phyloP scores from a whole-genome alignment of 2,888 invertebrate genomes.

The Miltochrista miniata region DNA sequence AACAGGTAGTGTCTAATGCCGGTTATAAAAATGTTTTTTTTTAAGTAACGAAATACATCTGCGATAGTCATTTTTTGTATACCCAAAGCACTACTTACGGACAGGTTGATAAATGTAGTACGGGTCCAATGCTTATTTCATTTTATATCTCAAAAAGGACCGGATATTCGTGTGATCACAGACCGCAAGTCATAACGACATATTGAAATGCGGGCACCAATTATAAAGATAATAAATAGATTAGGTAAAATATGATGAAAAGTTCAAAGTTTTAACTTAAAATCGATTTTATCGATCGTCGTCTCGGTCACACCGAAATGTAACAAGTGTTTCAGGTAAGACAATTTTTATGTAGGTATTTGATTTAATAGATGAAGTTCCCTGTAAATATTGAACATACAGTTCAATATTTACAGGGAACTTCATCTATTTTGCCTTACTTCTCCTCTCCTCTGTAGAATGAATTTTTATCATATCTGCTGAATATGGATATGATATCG shows the following conservation, averaged over 20 bases:
- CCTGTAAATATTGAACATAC: no score
- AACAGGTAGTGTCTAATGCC: slow-evolving; percentile 73
- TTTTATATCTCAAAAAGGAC: slow-evolving; percentile 30
- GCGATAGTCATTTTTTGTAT: slow-evolving; percentile 23
- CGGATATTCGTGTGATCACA: slow-evolving; percentile 54
- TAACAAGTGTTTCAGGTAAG: slow-evolving; percentile 5
- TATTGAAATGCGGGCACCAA: slow-evolving; percentile 57
- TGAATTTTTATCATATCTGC: no score
- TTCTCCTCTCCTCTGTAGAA: no score
- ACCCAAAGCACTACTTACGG: slow-evolving; percentile 5
- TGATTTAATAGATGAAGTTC: no score
- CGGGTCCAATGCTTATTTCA: slow-evolving; percentile 15
- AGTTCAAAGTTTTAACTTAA: slow-evolving; percentile 13
- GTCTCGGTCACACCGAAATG: slow-evolving; percentile 23
- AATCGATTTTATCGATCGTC: slow-evolving; percentile 11
- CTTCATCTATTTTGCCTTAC: no score
- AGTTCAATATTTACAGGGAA: no score
- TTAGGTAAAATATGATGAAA: slow-evolving; percentile 2
- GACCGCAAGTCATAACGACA: slow-evolving; percentile 45
- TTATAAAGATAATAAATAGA: slow-evolving; percentile 36
- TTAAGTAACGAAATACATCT: slow-evolving; percentile 32
- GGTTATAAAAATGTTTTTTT: slow-evolving; percentile 62
- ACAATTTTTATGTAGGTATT: no score
- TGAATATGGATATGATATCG: no score
- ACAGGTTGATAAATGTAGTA: slow-evolving; percentile 11